phyloP scores from a whole-genome alignment of 2,113 vertebrate genomes.

The Ictalurus punctatus region DNA sequence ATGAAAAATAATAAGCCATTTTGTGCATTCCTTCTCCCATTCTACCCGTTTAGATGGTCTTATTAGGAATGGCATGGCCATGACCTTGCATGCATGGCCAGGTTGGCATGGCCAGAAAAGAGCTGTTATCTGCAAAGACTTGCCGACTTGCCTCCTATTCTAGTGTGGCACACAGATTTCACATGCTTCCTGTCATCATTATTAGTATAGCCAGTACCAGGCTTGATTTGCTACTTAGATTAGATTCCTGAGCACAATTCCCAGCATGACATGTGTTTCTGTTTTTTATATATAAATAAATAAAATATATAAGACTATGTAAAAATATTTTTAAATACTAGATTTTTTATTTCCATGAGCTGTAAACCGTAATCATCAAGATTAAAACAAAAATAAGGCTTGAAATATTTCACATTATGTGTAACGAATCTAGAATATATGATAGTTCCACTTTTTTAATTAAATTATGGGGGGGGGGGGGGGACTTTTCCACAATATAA shows the following conservation, averaged over 20 bases:
- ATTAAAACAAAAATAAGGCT: too few relatives aligned
- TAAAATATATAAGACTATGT: too few relatives aligned
- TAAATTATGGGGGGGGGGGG: too few relatives aligned
- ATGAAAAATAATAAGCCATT: not conserved
- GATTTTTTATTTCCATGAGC: too few relatives aligned
- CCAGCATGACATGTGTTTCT: not conserved
- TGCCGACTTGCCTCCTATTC: not conserved
- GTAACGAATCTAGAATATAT: too few relatives aligned
- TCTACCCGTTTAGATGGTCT: not conserved
- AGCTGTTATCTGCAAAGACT: not conserved
- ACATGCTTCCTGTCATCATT: slow-evolving; percentile 1
- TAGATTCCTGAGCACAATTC: not conserved
- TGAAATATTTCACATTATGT: too few relatives aligned
- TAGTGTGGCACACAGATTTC: not conserved
- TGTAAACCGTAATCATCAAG: too few relatives aligned
- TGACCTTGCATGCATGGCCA: slow-evolving; percentile 17
- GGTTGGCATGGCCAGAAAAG: not conserved
- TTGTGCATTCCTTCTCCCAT: not conserved
- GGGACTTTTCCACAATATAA: too few relatives aligned
- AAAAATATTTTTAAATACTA: too few relatives aligned
- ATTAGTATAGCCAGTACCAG: slow-evolving; percentile 8
- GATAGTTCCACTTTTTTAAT: too few relatives aligned
- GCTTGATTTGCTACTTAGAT: not conserved
- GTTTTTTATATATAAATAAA: too few relatives aligned
- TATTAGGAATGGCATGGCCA: not conserved